A percentile compares a stretch with the other conserved stretches of the same genome.
These are phyloP conservation scores for Lepidochrysops patricia DNA, from an alignment of 2,888 invertebrate genomes.

Conservation along the genomic window DNA sequence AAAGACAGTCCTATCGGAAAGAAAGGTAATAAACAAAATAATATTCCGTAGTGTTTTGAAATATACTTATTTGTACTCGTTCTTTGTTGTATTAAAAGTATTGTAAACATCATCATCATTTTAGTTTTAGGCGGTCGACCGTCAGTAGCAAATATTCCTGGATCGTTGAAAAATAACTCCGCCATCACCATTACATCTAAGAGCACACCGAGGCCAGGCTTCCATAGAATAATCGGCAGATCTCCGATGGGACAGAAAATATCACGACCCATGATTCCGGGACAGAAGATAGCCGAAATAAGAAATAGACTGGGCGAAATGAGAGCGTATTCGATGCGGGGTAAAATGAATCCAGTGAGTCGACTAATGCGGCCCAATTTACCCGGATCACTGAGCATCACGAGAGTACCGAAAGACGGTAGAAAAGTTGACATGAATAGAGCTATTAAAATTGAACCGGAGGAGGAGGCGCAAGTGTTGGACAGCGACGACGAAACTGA, in stretches of 20 bases:
- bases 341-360: constrained; percentile 42
- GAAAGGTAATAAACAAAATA: no score
- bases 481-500: constrained; percentile 57
- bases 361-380: constrained; percentile 49
- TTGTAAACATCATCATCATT: background rate
- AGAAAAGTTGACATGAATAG: constrained; percentile 40
- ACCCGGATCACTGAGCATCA: constrained; percentile 62
- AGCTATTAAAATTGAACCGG: constrained; percentile 42
- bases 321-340: constrained; percentile 48
- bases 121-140: constrained; percentile 58
- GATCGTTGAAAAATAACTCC: constrained; percentile 75
- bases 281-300: constrained; percentile 60
- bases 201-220: constrained; percentile 48
- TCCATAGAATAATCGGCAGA: constrained; percentile 50
- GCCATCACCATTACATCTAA: constrained; percentile 76
- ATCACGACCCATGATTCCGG: constrained; percentile 47
- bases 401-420: constrained; percentile 49
- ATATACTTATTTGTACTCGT: no score
- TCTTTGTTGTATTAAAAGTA: constrained; percentile 5
- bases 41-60: no score
- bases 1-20: constrained; percentile 60
- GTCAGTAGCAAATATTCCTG: constrained; percentile 51
- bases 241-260: constrained; percentile 53
- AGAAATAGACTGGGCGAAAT: constrained; percentile 53
- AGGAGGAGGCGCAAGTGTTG: constrained; percentile 58